Base-by-base conservation (phyloP, 2,888 invertebrate species). In the Eupelmus urozonus region DNA sequence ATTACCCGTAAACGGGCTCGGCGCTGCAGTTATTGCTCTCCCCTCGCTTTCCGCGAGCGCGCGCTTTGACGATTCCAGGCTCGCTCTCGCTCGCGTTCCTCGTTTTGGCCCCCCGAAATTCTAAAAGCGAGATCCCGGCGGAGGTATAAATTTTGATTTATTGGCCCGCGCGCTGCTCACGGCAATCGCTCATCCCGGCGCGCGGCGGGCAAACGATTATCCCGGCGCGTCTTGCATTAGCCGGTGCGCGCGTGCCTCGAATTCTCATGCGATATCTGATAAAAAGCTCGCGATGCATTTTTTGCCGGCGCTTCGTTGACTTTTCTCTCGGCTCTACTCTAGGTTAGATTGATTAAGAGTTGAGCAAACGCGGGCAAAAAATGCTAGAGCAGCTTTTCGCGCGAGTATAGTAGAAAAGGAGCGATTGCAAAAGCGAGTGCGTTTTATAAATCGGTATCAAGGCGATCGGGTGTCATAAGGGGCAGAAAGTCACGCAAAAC, bases 1-100 rank as follows among this genome's bases (percentile, higher is more conserved):
- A 70, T 62, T 71, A 76, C 69, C 42, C 80, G 79, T 82, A 80
- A 82, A n/a, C n/a, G n/a, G 13, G n/a, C 34, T 20, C 16, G 34
- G 3, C n/a, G n/a, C n/a, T 34, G 29, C 53, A 53, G 45, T 49
- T 49, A 27, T 57, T 57, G 57, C 57, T 27, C n/a, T n/a, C n/a
- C n/a, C n/a, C n/a, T n/a, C n/a, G n/a, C n/a, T n/a, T n/a, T n/a
- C n/a, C n/a, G n/a, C 13, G 16, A 18, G 1, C 9, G 18, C 9
- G n/a, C 34, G 34, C 34, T 34, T 34, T 34, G 34, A 34, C 34
- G 5, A 9, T 34, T 34, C 9, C 9, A n/a, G n/a, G n/a, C 49
- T 49, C 49, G 49, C 2, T 11, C 16, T 49, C 16, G 16, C n/a
- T 13, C 2, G 9, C n/a, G 2, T 2, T 16, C 16, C 49, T 9